These are phyloP conservation scores for Burhinus oedicnemus DNA, from an alignment of 2,113 vertebrate species.

Conservation along the genomic window DNA sequence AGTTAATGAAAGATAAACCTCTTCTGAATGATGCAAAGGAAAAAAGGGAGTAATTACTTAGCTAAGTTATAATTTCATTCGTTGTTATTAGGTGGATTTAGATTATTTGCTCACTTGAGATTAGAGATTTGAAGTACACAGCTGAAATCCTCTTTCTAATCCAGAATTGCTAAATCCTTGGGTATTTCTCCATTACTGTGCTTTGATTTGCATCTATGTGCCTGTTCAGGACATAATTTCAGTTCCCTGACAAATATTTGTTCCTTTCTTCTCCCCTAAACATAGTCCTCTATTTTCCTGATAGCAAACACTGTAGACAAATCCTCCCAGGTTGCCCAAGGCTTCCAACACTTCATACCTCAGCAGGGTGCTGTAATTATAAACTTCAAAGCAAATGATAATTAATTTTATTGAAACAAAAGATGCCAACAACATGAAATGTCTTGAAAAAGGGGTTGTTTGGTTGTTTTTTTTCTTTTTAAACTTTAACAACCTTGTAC, in stretches of 20 bases:
- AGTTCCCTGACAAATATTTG: not conserved
- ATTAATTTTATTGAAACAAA: not conserved
- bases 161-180: slow-evolving; percentile 62
- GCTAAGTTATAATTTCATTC: slow-evolving; percentile 20
- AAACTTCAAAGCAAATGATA: not conserved
- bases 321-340: not conserved
- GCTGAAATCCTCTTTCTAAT: slow-evolving; percentile 64
- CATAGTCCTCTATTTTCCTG: not conserved
- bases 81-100: slow-evolving; percentile 63
- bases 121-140: slow-evolving; percentile 59
- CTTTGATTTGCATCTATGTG: slow-evolving; percentile 41
- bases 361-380: not conserved
- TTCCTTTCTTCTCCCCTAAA: not conserved
- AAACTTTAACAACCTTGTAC: not conserved
- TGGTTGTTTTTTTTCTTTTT: not conserved
- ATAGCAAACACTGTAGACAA: not conserved
- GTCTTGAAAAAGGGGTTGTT: not conserved
- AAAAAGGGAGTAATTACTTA: slow-evolving; percentile 19
- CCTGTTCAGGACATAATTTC: slow-evolving; percentile 7
- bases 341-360: not conserved
- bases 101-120: slow-evolving; percentile 56
- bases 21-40: not conserved
- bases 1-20: not conserved
- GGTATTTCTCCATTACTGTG: not conserved
- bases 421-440: not conserved